These are phyloP conservation scores for Andrena bicolor DNA, from an alignment of 2,888 invertebrate genomes.

Conservation along the genomic window DNA sequence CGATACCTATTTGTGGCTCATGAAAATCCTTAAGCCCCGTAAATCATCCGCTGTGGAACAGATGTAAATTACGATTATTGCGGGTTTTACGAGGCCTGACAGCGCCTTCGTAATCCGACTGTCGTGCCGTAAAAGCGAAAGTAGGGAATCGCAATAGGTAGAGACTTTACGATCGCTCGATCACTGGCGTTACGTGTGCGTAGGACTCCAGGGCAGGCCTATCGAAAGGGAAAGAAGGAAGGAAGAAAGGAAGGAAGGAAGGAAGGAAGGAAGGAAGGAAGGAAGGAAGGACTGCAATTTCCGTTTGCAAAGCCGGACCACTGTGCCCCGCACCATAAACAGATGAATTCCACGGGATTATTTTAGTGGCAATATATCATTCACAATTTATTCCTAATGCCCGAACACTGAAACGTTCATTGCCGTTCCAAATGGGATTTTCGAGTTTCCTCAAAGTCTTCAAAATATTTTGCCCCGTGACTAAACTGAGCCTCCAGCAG, in stretches of 20 bases:
- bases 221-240: constrained; percentile 1
- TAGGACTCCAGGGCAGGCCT: constrained; percentile 59
- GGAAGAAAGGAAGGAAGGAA: too few species aligned
- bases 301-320: constrained; percentile 6
- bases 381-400: constrained; percentile 39
- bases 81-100: constrained; percentile 62
- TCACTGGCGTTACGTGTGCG: constrained; percentile 56
- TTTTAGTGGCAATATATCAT: constrained; percentile 55
- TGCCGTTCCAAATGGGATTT: constrained; percentile 35
- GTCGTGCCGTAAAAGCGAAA: constrained; percentile 73
- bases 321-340: constrained; percentile 41
- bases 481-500: constrained; percentile 30
- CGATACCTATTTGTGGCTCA: constrained; percentile 69
- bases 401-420: constrained; percentile 31
- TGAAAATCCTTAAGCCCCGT: constrained; percentile 69
- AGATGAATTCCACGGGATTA: constrained; percentile 45
- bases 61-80: constrained; percentile 74
- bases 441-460: constrained; percentile 27
- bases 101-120: constrained; percentile 65
- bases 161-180: constrained; percentile 71
- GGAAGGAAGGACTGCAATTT: constrained; percentile 26
- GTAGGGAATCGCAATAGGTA: constrained; percentile 73
- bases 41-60: constrained; percentile 69
- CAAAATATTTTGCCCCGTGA: constrained; percentile 53
- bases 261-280: background rate